These are phyloP conservation scores for Prenolepis imparis DNA, from an alignment of 2,888 invertebrate genomes.

Conservation along the genomic window DNA sequence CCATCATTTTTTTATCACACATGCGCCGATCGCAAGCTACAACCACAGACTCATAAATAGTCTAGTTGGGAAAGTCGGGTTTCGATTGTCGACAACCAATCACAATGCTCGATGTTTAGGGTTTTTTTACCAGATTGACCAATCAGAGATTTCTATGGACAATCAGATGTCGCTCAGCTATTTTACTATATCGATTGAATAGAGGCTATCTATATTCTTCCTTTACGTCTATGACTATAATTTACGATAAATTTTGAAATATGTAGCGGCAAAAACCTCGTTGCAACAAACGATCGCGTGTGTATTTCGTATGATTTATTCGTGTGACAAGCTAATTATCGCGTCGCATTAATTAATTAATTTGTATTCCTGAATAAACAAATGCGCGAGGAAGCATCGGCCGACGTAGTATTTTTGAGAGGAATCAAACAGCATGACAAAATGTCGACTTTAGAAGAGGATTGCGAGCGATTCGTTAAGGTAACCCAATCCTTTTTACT, in stretches of 20 bases:
- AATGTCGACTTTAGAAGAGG: too few species aligned
- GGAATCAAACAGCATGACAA: too few species aligned
- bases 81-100: background rate
- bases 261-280: background rate
- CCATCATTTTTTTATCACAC: background rate
- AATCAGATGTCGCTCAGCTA: too few species aligned
- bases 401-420: too few species aligned
- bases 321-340: too few species aligned
- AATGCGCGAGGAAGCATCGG: too few species aligned
- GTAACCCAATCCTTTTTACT: background rate
- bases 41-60: background rate
- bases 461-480: background rate
- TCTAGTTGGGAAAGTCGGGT: background rate
- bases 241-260: background rate
- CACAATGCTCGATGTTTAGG: background rate
- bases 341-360: too few species aligned
- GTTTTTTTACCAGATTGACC: background rate
- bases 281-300: background rate
- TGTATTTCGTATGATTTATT: too few species aligned
- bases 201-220: too few species aligned
- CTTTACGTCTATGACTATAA: too few species aligned
- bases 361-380: too few species aligned
- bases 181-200: too few species aligned
- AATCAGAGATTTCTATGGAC: background rate
- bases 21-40: background rate